These are phyloP conservation scores for Drosophila albomicans DNA, from an alignment of 1,140 invertebrate genomes.

Conservation along the genomic window DNA sequence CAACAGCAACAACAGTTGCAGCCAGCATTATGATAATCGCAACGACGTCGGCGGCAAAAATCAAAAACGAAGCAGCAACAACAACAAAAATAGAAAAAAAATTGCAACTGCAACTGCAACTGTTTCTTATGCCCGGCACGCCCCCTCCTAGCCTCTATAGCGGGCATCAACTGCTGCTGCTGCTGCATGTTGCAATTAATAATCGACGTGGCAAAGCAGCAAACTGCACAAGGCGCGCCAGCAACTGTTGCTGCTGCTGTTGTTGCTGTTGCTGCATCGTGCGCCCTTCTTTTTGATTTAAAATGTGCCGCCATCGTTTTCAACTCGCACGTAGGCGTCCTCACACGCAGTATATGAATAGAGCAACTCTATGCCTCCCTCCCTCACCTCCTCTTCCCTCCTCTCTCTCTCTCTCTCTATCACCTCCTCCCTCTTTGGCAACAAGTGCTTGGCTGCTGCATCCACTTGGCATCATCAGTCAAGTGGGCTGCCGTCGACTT, in stretches of 20 bases:
- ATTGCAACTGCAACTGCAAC: conserved; percentile 64
- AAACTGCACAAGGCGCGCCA: conserved; percentile 51
- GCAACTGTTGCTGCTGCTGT: conserved; percentile 1
- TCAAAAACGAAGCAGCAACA: conserved; percentile 61
- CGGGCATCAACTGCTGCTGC: not conserved
- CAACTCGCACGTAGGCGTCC: conserved; percentile 72
- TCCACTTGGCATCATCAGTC: conserved; percentile 58
- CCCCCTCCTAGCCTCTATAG: not conserved
- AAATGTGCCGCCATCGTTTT: conserved; percentile 74
- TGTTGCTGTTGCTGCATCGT: conserved; percentile 44
- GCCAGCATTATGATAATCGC: conserved; percentile 80
- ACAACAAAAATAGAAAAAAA: conserved; percentile 27
- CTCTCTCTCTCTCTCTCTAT: no score
- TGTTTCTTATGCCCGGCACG: conserved; percentile 57
- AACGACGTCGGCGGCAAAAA: conserved; percentile 60
- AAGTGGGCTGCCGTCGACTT: conserved; percentile 20
- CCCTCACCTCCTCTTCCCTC: not conserved
- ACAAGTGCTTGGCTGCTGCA: conserved; percentile 39
- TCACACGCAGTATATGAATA: conserved; percentile 65
- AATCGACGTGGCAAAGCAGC: conserved; percentile 64
- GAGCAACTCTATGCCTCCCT: not conserved
- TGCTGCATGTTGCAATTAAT: conserved; percentile 76
- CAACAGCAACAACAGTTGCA: conserved; percentile 49
- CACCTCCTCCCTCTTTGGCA: not conserved
- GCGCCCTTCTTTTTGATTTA: conserved; percentile 83